Evolutionary conservation across 2,888 invertebrate species (phyloP), one percentile per base, ranked within the genome.

Genomic region (Phlogophora meticulosa): DNA sequence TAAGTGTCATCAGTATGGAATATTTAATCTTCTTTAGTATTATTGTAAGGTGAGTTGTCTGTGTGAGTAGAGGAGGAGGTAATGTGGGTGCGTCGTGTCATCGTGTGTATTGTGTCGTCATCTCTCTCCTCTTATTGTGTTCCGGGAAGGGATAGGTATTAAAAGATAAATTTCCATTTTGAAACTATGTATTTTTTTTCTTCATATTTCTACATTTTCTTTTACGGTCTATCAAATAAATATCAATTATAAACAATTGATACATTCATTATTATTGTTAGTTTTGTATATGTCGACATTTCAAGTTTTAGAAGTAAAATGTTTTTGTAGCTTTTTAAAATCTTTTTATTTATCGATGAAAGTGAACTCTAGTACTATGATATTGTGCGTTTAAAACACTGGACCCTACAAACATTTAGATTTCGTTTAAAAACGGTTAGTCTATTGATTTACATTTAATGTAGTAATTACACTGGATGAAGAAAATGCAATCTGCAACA

Each of bases 381-480:
- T 94, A 95, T 95, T 95, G 95, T 95, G 95, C 95, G 95, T 95
- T 92, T 87, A 88, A 87, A 93, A 95, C 94, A 94, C 95, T 95
- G 95, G 95, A 95, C 95, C 95, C 95, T 95, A 95, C 94, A 88
- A 92, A 95, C 95, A 95, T 94, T 94, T 92, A 95, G 93, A 95
- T 94, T 94, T 93, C 90, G 82, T 91, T 93, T 91, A 92, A 93
- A 93, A 93, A 94, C 92, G 88, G 93, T 92, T 92, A 92, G 91
- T 91, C 93, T 94, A 93, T 94, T 91, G 93, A 91, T 92, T 92
- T 91, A 93, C 91, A 94, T 91, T 91, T 90, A 91, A 91, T 92
- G 92, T 90, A 92, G 87, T 90, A 91, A 91, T 91, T 92, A 93
- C 93, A 94, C 93, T 94, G 95, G 94, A 91, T 91, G 91, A 92